Conservation (phyloP, 2,797 vertebrate genomes). For the Prunella strophiata region DNA sequence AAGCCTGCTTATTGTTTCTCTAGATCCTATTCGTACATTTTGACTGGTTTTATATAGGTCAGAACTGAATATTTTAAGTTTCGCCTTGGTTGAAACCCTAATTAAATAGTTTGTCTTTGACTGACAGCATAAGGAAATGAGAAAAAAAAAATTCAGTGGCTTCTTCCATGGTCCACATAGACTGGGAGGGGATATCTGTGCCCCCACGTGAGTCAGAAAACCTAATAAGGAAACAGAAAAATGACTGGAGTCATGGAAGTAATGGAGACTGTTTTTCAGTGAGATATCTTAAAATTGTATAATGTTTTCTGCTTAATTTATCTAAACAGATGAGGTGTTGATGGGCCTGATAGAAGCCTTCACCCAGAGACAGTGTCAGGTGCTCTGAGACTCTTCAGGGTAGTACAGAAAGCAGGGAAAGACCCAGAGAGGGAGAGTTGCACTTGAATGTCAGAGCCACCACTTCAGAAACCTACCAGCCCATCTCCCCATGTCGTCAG, state of each 20-base stretch:
- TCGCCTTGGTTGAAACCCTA: background rate
- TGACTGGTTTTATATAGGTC: background rate
- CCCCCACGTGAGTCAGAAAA: background rate
- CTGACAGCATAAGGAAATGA: background rate
- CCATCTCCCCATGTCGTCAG: background rate
- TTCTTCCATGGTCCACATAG: background rate
- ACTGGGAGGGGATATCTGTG: background rate
- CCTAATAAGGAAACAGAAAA: background rate
- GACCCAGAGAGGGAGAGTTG: background rate
- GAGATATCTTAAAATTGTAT: background rate
- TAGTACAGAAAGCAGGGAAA: background rate
- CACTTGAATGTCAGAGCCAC: background rate
- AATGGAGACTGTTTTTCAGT: background rate
- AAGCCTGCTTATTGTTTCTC: background rate
- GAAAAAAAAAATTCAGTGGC: background rate
- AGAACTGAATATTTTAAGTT: background rate
- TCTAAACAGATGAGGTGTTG: background rate
- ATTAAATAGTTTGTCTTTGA: background rate
- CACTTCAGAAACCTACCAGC: fast-evolving
- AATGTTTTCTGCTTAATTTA: background rate
- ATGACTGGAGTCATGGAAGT: background rate
- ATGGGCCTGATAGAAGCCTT: background rate
- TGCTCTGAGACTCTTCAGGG: background rate
- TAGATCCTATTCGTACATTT: background rate
- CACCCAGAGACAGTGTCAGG: background rate